Evolutionary conservation across 2,888 invertebrate species (phyloP).

Genomic region (Hoplodrina ambigua): DNA sequence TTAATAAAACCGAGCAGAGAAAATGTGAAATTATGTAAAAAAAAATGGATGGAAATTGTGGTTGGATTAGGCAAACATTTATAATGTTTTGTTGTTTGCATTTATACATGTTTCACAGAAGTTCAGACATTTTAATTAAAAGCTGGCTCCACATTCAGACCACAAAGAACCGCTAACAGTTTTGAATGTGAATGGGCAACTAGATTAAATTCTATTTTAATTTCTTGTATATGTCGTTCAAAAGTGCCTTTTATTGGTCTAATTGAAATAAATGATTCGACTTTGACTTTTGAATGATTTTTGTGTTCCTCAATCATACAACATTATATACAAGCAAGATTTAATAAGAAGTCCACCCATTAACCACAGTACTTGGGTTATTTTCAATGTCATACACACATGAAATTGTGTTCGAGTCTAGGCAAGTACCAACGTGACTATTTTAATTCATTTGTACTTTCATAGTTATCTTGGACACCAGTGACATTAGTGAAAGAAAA

Average conservation of each 20-base stretch:
- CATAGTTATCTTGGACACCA: no score
- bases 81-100: constrained; percentile 1
- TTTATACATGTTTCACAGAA: constrained; percentile 9
- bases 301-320: not conserved
- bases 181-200: not conserved
- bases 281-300: not conserved
- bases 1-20: constrained; percentile 1
- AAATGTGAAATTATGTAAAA: not conserved
- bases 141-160: not conserved
- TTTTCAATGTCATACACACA: no score
- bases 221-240: no score
- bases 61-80: not conserved
- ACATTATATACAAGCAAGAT: not conserved
- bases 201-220: no score
- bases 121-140: not conserved
- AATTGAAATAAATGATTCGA: no score
- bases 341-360: not conserved
- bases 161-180: not conserved
- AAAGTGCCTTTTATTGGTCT: no score
- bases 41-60: constrained; percentile 1
- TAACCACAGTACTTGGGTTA: not conserved
- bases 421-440: no score
- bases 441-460: no score
- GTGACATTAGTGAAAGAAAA: no score
- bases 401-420: no score